A percentile compares a stretch with the other conserved stretches of the same genome.
Conservation (phyloP, 2,797 vertebrate genomes). For the Mus caroli region DNA sequence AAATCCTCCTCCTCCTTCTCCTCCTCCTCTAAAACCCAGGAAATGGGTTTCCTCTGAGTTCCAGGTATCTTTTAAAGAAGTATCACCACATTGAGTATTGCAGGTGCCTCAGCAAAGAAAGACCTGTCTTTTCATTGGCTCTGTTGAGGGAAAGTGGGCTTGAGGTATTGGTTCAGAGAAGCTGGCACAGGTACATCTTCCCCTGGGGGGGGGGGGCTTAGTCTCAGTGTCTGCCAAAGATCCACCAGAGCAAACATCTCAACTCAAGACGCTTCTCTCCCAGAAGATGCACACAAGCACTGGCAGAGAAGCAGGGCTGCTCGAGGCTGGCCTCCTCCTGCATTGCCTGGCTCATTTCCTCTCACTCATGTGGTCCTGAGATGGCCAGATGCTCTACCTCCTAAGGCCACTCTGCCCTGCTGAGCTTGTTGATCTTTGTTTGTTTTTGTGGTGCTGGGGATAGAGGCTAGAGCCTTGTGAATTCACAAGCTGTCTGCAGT, state of each 20-base stretch:
- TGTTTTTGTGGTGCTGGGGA: background rate
- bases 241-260: background rate
- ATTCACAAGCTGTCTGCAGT: background rate
- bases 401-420: background rate
- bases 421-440: background rate
- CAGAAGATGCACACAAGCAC: background rate
- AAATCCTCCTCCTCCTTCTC: background rate
- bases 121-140: background rate
- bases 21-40: background rate
- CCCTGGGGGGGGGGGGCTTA: background rate
- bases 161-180: background rate
- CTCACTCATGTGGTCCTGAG: background rate
- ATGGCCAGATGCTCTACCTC: background rate
- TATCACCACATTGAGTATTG: background rate
- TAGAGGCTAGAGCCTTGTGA: background rate
- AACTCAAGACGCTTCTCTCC: background rate
- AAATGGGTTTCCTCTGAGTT: background rate
- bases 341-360: background rate
- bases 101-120: background rate
- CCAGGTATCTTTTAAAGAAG: background rate
- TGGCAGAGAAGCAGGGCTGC: background rate
- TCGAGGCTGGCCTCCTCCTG: rapidly evolving
- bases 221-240: background rate
- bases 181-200: too few species aligned
- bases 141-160: background rate